Evolutionary conservation across 2,888 invertebrate species (phyloP), one percentile per base, ranked within the genome.

Genomic region (Ptychoptera albimana): DNA sequence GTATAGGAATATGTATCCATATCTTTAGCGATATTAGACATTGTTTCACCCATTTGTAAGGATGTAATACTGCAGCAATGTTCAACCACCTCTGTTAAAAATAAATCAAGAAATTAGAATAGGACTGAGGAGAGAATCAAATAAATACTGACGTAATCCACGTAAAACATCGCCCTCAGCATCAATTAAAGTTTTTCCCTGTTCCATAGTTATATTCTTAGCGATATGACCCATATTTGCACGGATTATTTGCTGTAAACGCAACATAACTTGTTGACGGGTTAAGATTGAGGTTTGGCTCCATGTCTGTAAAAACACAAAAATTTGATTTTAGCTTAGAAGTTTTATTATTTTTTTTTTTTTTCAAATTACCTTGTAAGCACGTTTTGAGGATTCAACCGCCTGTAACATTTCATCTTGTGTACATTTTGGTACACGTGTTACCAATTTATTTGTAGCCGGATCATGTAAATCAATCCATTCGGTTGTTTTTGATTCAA

Each of bases 91-190:
- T 97, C 87, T 88, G 67, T 39, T 63, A 44, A 16, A 32, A 39
- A 14, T 11, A 32, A 37, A 44, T 41, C 8, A 6, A 46, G 34
- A 39, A 32, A 11, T 30, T 49, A 30, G 12, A 36, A 8, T 43
- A 31, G 11, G 9, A 5, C n/a, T n/a, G n/a, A n/a, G n/a, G n/a
- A 44, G 5, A 16, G 12, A 13, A 31, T 3, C 12, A 8, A 2
- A 13, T 16, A 31, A 11, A n/a, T 48, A 79, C 87, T 81, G 72
- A 92, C 92, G 98, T 48, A 98, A 75, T 48, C 98, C 98, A 60
- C 98, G 76, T 47, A 92, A 75, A 2, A 98, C 96, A 68, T 99
- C 98, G 35, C 98, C 98, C 63, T 97, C 94, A 1, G 98, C 97
- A 69, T 98, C 98, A 10, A 82, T 79, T 50, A 91, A 69, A 0